Percentiles rank a stretch among this genome's conserved stretches.
phyloP scores from a whole-genome alignment of 30 jellyfish, hydroid and myxozoan genomes.

The Hydractinia symbiolongicarpus region DNA sequence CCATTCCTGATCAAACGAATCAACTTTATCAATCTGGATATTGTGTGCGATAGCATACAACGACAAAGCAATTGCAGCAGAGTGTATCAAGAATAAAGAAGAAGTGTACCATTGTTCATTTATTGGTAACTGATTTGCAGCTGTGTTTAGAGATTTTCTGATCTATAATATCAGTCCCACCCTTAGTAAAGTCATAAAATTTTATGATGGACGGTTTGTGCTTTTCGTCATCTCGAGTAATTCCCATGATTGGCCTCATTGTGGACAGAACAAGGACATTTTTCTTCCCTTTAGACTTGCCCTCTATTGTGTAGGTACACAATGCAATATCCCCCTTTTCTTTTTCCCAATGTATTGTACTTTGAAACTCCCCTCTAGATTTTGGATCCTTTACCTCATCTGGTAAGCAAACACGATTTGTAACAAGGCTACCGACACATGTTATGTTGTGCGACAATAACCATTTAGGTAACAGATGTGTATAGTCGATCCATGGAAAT shows the following conservation, averaged over 20 bases:
- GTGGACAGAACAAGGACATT: conserved; percentile 39
- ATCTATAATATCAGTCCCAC: conserved; percentile 34
- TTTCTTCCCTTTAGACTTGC: conserved; percentile 32
- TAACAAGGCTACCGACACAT: conserved; percentile 17
- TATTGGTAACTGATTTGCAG: conserved; percentile 27
- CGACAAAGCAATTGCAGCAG: conserved; percentile 31
- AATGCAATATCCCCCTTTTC: conserved; percentile 30
- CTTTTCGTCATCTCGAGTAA: conserved; percentile 32
- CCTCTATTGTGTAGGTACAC: conserved; percentile 12
- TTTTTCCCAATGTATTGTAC: conserved; percentile 30
- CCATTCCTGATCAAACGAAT: conserved; percentile 14
- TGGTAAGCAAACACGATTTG: background rate
- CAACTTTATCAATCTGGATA: background rate
- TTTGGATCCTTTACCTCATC: conserved; percentile 4
- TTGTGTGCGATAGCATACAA: conserved; percentile 28
- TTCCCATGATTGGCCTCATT: conserved; percentile 38
- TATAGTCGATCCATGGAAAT: conserved; percentile 35
- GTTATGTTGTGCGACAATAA: conserved; percentile 26
- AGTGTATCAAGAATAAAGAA: conserved; percentile 33
- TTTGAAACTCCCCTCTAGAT: background rate
- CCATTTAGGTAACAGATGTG: conserved; percentile 27
- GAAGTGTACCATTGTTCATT: conserved; percentile 45
- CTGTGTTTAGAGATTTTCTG: conserved; percentile 19
- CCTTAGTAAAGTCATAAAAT: conserved; percentile 38
- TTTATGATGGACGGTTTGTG: conserved; percentile 34